Conservation (phyloP, 2,113 vertebrate species). For the Ciconia boyciana region DNA sequence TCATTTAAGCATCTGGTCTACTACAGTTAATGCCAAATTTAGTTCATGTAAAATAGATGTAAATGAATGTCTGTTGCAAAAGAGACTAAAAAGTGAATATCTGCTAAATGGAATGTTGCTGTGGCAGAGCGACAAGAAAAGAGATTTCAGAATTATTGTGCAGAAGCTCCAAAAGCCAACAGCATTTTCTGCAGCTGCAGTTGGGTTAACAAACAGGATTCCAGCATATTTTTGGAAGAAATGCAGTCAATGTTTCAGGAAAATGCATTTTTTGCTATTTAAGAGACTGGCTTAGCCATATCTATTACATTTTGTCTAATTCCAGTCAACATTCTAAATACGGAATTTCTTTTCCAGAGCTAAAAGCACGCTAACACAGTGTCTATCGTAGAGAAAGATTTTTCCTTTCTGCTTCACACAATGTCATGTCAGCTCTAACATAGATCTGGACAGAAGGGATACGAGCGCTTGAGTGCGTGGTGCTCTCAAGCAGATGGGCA, state of each 20-base stretch:
- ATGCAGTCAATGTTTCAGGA: background rate
- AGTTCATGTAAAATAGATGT: slow-evolving; percentile 56
- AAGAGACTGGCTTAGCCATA: background rate
- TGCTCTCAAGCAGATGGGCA: background rate
- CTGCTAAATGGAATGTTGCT: background rate
- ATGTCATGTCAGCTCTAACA: background rate
- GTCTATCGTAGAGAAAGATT: background rate
- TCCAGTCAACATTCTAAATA: background rate
- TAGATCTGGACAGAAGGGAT: background rate
- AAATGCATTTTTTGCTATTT: background rate
- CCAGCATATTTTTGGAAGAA: background rate
- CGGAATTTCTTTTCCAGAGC: background rate
- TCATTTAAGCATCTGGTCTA: slow-evolving; percentile 50
- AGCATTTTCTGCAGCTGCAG: slow-evolving; percentile 19
- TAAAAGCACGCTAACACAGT: background rate
- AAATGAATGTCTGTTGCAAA: slow-evolving; percentile 48
- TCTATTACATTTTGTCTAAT: background rate
- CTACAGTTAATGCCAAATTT: slow-evolving; percentile 50
- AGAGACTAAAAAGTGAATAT: slow-evolving; percentile 26
- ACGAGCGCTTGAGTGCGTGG: accelerated
- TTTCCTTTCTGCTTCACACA: background rate
- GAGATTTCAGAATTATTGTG: slow-evolving; percentile 1
- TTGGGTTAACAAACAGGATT: background rate
- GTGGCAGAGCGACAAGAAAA: background rate
- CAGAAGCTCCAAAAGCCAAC: background rate